Evolutionary conservation across 2,888 invertebrate species (phyloP).

Genomic region (Catotricha subobsoleta): DNA sequence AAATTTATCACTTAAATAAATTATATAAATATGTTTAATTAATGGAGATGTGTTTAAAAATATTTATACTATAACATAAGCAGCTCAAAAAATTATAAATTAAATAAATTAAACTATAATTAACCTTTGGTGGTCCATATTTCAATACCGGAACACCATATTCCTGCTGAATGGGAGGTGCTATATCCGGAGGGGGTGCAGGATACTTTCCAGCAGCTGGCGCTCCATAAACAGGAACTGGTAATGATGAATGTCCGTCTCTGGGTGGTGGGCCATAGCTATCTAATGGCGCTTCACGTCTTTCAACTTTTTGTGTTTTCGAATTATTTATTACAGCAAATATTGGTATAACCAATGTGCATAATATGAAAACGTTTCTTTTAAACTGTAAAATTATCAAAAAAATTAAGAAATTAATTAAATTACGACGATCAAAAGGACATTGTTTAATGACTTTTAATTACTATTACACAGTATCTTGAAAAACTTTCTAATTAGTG

Average conservation of each 20-base stretch:
- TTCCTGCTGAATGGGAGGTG: slow-evolving; percentile 20
- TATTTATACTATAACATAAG: too few relatives aligned
- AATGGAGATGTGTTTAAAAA: too few relatives aligned
- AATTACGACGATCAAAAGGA: too few relatives aligned
- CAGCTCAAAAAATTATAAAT: too few relatives aligned
- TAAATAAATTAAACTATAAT: too few relatives aligned
- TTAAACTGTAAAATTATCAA: background rate
- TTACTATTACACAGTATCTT: too few relatives aligned
- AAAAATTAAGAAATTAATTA: too few relatives aligned
- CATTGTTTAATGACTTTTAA: too few relatives aligned
- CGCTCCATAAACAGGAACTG: slow-evolving; percentile 6
- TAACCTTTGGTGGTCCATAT: slow-evolving; percentile 34
- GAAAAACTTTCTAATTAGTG: too few relatives aligned
- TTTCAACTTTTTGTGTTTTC: slow-evolving; percentile 1
- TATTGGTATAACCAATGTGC: slow-evolving; percentile 4
- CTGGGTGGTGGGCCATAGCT: slow-evolving; percentile 4
- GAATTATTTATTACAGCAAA: slow-evolving; percentile 5
- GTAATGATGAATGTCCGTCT: slow-evolving; percentile 1
- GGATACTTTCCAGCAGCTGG: slow-evolving; percentile 6
- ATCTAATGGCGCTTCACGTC: slow-evolving; percentile 6
- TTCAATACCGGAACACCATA: slow-evolving; percentile 21
- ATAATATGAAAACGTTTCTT: background rate
- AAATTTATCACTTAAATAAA: too few relatives aligned
- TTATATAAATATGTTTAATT: too few relatives aligned
- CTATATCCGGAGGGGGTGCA: slow-evolving; percentile 6